Conservation (phyloP, 2,797 vertebrate species). For the Scleropages formosus region DNA sequence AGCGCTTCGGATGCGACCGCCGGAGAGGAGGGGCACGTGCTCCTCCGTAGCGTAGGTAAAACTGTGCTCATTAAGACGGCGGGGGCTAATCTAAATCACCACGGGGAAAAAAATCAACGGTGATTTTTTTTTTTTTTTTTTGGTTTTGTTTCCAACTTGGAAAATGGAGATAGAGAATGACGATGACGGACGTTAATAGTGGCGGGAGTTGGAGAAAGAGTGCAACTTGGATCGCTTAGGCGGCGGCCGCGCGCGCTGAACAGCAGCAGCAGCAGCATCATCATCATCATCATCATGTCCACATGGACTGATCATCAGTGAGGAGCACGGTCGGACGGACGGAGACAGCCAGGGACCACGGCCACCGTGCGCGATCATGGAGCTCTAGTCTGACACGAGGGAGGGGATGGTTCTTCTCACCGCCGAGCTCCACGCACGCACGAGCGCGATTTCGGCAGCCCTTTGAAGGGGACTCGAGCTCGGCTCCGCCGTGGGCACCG, state of each 20-base stretch:
- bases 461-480: slow-evolving; percentile 52
- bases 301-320: slow-evolving; percentile 39
- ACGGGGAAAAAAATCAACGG: background rate
- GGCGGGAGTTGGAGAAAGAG: slow-evolving; percentile 54
- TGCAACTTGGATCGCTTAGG: slow-evolving; percentile 42
- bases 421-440: background rate
- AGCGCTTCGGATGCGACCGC: background rate
- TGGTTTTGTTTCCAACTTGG: background rate
- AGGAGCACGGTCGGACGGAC: background rate
- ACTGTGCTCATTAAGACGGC: slow-evolving; percentile 1
- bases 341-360: slow-evolving; percentile 2
- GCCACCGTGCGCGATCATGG: slow-evolving; percentile 30
- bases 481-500: slow-evolving; percentile 34
- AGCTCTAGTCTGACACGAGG: slow-evolving; percentile 21
- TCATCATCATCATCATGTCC: no score
- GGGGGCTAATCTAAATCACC: background rate
- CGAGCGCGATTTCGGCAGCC: slow-evolving; percentile 33
- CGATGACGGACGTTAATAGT: slow-evolving; percentile 22
- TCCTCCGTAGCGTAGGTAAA: background rate
- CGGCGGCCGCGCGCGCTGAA: slow-evolving; percentile 35
- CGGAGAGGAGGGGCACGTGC: slow-evolving; percentile 14
- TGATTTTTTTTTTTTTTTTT: background rate
- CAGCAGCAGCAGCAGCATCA: no score
- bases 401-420: slow-evolving; percentile 15
- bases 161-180: slow-evolving; percentile 34